These are phyloP conservation scores for Enteromius anoplus DNA, from an alignment of 2,797 vertebrate genomes.

Conservation along the genomic window DNA sequence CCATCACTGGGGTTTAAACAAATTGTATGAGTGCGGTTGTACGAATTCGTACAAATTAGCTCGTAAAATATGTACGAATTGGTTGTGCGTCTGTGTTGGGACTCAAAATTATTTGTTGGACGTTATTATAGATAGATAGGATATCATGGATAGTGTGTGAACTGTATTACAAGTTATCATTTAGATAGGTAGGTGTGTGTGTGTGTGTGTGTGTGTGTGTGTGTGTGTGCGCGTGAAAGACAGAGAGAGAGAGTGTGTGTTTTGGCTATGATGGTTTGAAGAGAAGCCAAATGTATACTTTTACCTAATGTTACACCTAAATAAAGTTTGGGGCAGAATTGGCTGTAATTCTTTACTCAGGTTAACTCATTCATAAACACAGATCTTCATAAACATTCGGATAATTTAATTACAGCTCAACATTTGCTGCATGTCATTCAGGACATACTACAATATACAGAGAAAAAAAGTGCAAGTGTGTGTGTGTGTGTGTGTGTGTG, in stretches of 20 bases:
- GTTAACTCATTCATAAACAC: conserved; percentile 31
- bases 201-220: neutral
- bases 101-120: too few relatives aligned
- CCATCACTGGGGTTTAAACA: too few relatives aligned
- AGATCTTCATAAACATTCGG: conserved; percentile 12
- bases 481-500: neutral
- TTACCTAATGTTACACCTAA: conserved; percentile 21
- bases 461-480: conserved; percentile 7
- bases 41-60: too few relatives aligned
- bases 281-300: neutral
- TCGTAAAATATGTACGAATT: too few relatives aligned
- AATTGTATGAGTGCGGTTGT: too few relatives aligned
- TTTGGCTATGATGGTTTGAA: neutral
- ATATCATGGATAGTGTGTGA: too few relatives aligned
- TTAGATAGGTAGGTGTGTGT: too few relatives aligned
- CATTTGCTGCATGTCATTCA: conserved; percentile 35
- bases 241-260: neutral
- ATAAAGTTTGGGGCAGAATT: conserved; percentile 39
- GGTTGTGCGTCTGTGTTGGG: too few relatives aligned
- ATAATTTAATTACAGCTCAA: conserved; percentile 13
- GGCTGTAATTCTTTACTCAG: conserved; percentile 40
- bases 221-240: too few relatives aligned
- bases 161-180: too few relatives aligned
- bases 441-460: conserved; percentile 40
- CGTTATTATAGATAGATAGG: too few relatives aligned